Base-by-base conservation (phyloP, 2,113 vertebrate species). In the Glaucidium brasilianum region DNA sequence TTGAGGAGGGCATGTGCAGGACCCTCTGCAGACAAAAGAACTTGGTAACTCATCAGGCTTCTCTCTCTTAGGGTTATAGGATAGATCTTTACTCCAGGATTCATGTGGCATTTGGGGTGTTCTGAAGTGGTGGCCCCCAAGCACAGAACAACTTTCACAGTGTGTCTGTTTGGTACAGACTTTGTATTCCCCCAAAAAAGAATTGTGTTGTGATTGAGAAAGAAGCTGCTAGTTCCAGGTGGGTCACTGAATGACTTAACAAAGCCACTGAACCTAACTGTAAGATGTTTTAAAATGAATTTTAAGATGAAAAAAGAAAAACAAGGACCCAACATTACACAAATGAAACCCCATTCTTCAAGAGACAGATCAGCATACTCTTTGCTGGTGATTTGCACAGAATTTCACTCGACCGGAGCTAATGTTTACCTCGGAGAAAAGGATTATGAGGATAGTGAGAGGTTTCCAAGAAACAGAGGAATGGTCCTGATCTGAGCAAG, bases 381-480 rank as follows among this genome's bases (percentile, higher is more conserved):
- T 95, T 60, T 93, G 75, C 97, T 53, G 62, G 77, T 91, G 25
- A 72, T 25, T 10, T 50, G 10, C 60, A 88, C 11, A 50, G 89
- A 85, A 79, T 83, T 94, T 90, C 58, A 5, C 92, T 91, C 15
- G 4, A 64, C 92, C 76, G 91, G 94, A 95, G 83, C 85, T 34
- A 94, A 91, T 71, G 77, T 92, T 95, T 94, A 88, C 91, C 69
- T 83, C 23, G 2, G 85, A 92, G 83, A 83, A 89, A 94, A 88
- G 77, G 92, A 74, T 89, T 85, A 85, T 58, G 69, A 90, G 34
- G 49, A 37, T 45, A 71, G 35, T 25, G 37, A 76, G 76, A 94
- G 68, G 93, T 69, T 97, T 96, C 96, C 91, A 91, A 94, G 96
- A 88, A 96, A 86, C 19, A 2, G 84, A 53, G 67, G 93, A 91